Conservation (phyloP, 2,888 invertebrate species). For the Dolichopus griseipennis region DNA sequence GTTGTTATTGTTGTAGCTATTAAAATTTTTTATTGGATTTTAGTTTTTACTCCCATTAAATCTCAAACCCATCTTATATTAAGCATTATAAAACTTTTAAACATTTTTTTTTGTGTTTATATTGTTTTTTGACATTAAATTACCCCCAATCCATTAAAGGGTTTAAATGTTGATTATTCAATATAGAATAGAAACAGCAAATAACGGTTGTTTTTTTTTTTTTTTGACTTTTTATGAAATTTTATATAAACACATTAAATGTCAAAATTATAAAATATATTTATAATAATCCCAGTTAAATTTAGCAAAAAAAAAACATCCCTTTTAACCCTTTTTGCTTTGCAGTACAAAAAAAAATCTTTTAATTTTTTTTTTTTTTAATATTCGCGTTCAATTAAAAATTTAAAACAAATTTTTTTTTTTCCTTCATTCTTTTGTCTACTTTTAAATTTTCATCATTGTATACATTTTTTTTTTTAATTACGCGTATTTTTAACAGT, state of each 20-base stretch:
- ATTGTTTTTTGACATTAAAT: too few species aligned
- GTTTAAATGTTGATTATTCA: background rate
- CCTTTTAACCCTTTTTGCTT: background rate
- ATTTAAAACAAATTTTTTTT: background rate
- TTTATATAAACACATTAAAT: background rate
- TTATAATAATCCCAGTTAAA: slow-evolving; percentile 4
- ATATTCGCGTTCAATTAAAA: background rate
- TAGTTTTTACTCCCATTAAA: background rate
- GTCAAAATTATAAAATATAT: slow-evolving; percentile 4
- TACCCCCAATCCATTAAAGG: background rate
- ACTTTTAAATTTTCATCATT: background rate
- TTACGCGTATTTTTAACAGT: background rate
- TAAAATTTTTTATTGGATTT: background rate
- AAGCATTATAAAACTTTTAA: background rate
- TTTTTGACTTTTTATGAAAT: background rate
- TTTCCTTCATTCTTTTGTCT: background rate
- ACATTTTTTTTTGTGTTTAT: background rate
- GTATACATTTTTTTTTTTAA: background rate
- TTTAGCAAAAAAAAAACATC: background rate
- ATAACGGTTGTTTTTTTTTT: too few species aligned
- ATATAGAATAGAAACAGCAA: background rate
- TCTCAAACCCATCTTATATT: background rate
- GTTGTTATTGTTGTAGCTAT: background rate
- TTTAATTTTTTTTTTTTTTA: background rate
- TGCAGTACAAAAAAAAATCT: background rate